Percentiles rank a stretch among this genome's conserved stretches.
Conservation (phyloP, 2,888 invertebrate genomes). For the Aproaerema taeniolella region DNA sequence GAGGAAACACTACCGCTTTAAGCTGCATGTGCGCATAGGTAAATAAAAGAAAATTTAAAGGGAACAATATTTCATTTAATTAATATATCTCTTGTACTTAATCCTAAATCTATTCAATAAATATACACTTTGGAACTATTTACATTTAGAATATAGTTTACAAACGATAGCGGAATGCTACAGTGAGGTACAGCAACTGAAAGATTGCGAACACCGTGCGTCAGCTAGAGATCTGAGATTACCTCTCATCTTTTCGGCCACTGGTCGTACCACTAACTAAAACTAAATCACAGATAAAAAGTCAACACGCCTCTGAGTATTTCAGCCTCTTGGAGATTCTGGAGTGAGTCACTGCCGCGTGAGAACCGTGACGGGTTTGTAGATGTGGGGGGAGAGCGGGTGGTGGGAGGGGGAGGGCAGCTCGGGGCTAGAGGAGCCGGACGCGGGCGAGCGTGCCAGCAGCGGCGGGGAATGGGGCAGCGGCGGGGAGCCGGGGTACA, state of each 20-base stretch:
- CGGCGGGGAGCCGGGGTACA: constrained; percentile 35
- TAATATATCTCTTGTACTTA: constrained; percentile 37
- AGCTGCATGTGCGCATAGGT: constrained; percentile 1
- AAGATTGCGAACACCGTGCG: constrained; percentile 38
- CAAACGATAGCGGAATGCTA: constrained; percentile 55
- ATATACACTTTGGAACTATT: constrained; percentile 68
- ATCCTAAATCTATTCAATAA: constrained; percentile 58
- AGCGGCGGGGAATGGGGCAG: constrained; percentile 57
- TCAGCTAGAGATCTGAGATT: constrained; percentile 31
- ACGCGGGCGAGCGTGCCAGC: constrained; percentile 49
- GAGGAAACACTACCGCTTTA: too few species aligned
- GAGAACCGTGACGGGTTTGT: constrained; percentile 77
- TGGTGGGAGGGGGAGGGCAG: constrained; percentile 58
- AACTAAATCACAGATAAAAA: constrained; percentile 68
- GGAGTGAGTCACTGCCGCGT: constrained; percentile 61
- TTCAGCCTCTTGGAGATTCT: constrained; percentile 33
- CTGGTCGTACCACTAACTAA: constrained; percentile 49
- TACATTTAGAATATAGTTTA: constrained; percentile 43
- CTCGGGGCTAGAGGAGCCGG: constrained; percentile 61
- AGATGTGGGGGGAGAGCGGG: constrained; percentile 64
- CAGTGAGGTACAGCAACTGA: constrained; percentile 31
- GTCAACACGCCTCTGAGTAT: constrained; percentile 30
- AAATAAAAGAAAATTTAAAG: constrained; percentile 44
- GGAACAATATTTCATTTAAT: constrained; percentile 55
- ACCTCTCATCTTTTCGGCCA: constrained; percentile 33